Conservation (phyloP, 2,797 vertebrate genomes). For the Mormyrus hasselquistii region DNA sequence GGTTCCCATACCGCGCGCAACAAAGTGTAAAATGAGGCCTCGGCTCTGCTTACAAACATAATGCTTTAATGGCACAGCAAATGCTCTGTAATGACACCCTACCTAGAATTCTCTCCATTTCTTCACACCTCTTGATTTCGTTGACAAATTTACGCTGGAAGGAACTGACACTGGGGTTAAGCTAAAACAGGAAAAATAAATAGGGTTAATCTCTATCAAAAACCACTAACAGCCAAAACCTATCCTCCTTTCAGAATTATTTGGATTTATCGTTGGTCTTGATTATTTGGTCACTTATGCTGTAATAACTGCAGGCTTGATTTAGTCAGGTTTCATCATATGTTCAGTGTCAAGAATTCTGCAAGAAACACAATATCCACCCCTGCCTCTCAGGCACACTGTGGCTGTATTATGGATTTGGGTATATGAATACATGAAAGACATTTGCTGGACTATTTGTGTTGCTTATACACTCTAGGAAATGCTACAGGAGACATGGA, state of each 20-base stretch:
- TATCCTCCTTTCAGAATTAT: not conserved
- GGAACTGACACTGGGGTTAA: conserved; percentile 83
- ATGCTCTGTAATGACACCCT: conserved; percentile 37
- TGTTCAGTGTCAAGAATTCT: not conserved
- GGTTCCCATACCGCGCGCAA: not conserved
- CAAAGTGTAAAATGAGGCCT: not conserved
- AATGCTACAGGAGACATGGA: not conserved
- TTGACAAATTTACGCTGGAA: conserved; percentile 93
- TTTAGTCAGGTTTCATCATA: not conserved
- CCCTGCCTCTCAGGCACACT: not conserved
- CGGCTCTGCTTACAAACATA: not conserved
- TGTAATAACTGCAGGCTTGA: not conserved
- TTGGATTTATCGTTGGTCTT: not conserved
- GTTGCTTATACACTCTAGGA: not conserved
- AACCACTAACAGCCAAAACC: not conserved
- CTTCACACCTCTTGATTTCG: conserved; percentile 93
- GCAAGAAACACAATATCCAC: not conserved
- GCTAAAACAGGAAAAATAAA: conserved; percentile 52
- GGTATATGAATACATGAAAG: not conserved
- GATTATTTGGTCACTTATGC: not conserved
- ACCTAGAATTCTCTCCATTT: conserved; percentile 94
- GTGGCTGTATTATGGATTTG: not conserved
- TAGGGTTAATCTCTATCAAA: not conserved
- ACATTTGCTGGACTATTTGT: not conserved
- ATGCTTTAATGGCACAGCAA: not conserved